These are phyloP conservation scores for Varecia variegata DNA, from an alignment of 2,797 vertebrate genomes.

Conservation along the genomic window DNA sequence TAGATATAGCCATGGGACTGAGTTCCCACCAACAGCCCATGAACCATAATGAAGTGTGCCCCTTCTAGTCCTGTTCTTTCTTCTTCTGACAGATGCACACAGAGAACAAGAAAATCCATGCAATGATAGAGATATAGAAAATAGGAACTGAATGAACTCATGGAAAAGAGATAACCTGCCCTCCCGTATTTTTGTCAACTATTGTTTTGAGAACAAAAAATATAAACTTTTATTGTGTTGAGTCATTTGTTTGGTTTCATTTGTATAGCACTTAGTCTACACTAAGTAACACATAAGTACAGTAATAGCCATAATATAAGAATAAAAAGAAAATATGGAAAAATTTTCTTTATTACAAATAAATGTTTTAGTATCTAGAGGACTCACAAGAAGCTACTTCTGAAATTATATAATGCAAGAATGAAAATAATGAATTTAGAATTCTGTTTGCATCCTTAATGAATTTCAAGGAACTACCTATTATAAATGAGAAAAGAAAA, in stretches of 20 bases:
- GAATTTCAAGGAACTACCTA: neutral
- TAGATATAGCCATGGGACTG: neutral
- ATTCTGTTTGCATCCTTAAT: neutral
- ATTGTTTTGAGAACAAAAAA: neutral
- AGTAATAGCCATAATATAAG: neutral
- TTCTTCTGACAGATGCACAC: neutral
- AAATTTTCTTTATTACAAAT: neutral
- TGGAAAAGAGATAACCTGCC: neutral
- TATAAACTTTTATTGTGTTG: neutral
- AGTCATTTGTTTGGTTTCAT: neutral
- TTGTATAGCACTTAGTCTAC: neutral
- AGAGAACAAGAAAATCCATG: neutral
- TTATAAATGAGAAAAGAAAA: neutral
- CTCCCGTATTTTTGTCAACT: neutral
- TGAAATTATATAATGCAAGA: neutral
- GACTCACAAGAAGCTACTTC: neutral
- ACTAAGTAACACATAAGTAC: neutral
- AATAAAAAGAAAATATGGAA: neutral
- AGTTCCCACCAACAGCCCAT: neutral
- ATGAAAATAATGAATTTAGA: neutral
- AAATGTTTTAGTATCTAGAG: neutral
- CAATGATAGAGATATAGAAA: neutral
- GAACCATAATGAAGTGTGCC: neutral
- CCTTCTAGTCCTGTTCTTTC: neutral
- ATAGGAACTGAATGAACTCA: neutral